Conservation (phyloP, 2,797 vertebrate species). For the Poeciliopsis paucimaculata region DNA sequence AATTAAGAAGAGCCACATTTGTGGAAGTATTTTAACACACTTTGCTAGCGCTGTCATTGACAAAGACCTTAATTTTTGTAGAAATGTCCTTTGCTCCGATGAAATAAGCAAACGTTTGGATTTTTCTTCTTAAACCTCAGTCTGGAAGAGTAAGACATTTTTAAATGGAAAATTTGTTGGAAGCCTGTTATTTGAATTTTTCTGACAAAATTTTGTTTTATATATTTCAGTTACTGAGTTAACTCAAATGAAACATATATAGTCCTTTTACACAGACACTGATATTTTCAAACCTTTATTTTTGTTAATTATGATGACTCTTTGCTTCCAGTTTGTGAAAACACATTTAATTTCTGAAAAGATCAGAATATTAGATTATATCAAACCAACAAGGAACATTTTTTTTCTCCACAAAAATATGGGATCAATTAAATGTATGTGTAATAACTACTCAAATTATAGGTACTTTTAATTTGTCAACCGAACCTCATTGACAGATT, state of each 20-base stretch:
- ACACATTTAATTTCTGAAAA: background rate
- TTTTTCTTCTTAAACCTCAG: background rate
- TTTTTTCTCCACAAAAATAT: background rate
- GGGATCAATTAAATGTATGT: background rate
- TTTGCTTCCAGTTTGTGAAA: background rate
- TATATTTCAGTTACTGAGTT: background rate
- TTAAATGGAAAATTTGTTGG: background rate
- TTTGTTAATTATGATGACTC: background rate
- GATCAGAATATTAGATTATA: background rate
- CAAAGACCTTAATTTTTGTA: background rate
- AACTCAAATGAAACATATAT: background rate
- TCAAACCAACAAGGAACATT: too few species aligned
- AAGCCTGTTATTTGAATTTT: background rate
- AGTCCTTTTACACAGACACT: background rate
- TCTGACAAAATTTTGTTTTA: background rate
- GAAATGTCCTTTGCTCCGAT: background rate
- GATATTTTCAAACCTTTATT: background rate
- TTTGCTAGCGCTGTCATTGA: background rate
- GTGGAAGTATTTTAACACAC: background rate
- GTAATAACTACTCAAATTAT: background rate
- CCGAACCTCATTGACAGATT: background rate
- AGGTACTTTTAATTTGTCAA: constrained; percentile 44
- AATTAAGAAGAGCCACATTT: background rate
- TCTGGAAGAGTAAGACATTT: background rate
- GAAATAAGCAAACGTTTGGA: too few species aligned